phyloP scores from a whole-genome alignment of 1,140 invertebrate species.

The Geopemphigus sp. region DNA sequence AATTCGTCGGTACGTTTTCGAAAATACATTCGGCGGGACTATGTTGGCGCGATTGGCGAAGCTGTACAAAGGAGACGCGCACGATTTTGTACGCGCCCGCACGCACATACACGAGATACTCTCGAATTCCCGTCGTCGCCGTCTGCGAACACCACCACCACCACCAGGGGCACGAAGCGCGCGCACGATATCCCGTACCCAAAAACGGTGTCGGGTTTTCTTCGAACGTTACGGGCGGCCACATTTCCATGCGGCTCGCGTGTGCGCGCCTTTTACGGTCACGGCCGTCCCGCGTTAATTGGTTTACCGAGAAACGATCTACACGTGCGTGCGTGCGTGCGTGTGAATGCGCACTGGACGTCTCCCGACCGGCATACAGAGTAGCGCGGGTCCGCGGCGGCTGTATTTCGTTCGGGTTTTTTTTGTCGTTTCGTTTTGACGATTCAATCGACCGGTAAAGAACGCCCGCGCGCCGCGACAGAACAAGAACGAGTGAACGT shows the following conservation, averaged over 20 bases:
- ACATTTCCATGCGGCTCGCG: not conserved
- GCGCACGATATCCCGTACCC: not conserved
- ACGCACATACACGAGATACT: not conserved
- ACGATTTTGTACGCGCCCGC: not conserved
- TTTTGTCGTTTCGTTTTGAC: no score
- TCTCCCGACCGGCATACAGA: slow-evolving; percentile 2
- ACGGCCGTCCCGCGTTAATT: slow-evolving; percentile 17
- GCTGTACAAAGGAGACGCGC: not conserved
- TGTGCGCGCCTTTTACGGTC: slow-evolving; percentile 25
- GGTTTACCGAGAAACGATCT: slow-evolving; percentile 32
- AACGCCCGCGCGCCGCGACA: no score
- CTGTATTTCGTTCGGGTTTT: no score
- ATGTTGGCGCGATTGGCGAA: no score
- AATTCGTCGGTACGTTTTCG: no score
- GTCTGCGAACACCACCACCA: not conserved
- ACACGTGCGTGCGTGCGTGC: not conserved
- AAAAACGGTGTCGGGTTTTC: slow-evolving; percentile 12
- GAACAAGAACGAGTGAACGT: no score
- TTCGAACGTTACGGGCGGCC: not conserved
- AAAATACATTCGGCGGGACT: no score
- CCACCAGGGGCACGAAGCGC: no score
- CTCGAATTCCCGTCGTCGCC: not conserved
- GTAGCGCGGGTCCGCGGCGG: not conserved
- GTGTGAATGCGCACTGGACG: not conserved
- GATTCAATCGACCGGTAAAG: no score